Evolutionary conservation across 2,113 vertebrate genomes (phyloP), one percentile per base, ranked within the genome.

Genomic region (Phyllopteryx taeniolatus): DNA sequence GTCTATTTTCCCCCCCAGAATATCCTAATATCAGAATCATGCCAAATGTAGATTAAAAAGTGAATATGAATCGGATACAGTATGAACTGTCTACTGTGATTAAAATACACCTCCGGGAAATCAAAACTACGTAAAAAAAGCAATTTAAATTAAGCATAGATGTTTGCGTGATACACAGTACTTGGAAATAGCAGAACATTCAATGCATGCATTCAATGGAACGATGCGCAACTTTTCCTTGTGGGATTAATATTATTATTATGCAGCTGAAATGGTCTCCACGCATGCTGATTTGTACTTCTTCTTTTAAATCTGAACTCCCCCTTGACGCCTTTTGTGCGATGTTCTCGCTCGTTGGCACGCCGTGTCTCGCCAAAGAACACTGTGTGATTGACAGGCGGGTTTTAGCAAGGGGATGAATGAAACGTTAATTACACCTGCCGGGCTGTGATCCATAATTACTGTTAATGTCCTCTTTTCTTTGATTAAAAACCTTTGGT

Each of bases 371-470:
- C 43, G 71, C 46, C 80, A 42, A 60, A 75, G 70, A 84, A 61
- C 19, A 0, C 8, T 0, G 51, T 9, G 22, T 82, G 85, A 89
- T 68, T 89, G 88, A 87, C 83, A 74, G 82, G 60, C 54, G 69
- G 42, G 72, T n/a, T 75, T 53, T 62, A 39, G 72, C 33, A 46
- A 71, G 66, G 20, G 19, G 19, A 51, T n/a, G 42, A 61, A 44
- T n/a, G 47, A 54, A 49, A 61, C 54, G 56, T 80, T 86, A 87
- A 83, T 87, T 84, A 85, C 70, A 70, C 56, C 68, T 71, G 75
- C 71, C 67, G 73, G 56, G 19, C 67, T n/a, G 11, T 14, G 17
- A 27, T 39, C 49, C 27, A 42, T 22, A 4, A 13, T 60, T 60
- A 33, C 49, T 42, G 46, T 53, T 31, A 42, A 33, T 49, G 13